Percentiles rank a stretch among this genome's conserved stretches.
These are phyloP conservation scores for Gymnoscopelus braueri DNA, from an alignment of 2,797 vertebrate species.

Conservation along the genomic window DNA sequence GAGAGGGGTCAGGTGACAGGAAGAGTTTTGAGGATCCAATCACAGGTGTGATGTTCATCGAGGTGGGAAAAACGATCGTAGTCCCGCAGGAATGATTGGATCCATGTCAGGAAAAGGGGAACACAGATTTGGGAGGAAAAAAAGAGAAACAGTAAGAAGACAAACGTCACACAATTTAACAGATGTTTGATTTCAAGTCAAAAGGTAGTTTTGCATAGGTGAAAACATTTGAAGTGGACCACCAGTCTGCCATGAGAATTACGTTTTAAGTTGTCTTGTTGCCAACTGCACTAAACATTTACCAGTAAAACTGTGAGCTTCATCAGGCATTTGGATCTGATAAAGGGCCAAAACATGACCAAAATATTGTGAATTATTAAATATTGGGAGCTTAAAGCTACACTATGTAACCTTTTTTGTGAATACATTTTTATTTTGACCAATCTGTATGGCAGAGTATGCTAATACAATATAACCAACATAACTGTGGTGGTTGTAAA, in stretches of 20 bases:
- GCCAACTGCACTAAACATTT: no score
- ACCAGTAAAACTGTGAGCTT: no score
- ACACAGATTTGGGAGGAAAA: constrained; percentile 86
- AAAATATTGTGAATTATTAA: no score
- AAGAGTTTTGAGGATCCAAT: constrained; percentile 79
- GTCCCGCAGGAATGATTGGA: constrained; percentile 86
- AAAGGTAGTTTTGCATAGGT: constrained; percentile 45
- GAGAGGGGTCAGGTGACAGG: constrained; percentile 87
- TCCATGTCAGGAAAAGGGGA: constrained; percentile 85
- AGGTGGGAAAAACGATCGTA: constrained; percentile 71
- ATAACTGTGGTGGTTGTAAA: no score
- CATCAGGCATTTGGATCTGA: no score
- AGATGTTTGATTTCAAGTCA: constrained; percentile 58
- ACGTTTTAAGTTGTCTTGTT: no score
- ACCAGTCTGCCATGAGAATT: constrained; percentile 38
- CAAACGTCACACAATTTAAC: constrained; percentile 84
- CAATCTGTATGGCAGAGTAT: no score
- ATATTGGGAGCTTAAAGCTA: no score
- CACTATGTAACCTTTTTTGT: no score
- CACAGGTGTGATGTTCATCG: constrained; percentile 68
- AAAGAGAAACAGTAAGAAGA: constrained; percentile 73
- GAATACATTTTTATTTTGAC: no score
- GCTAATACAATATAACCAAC: no score
- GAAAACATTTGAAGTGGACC: constrained; percentile 44
- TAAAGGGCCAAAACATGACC: no score